Conservation (phyloP, 1,140 invertebrate species). For the Diachasmimorpha longicaudata region DNA sequence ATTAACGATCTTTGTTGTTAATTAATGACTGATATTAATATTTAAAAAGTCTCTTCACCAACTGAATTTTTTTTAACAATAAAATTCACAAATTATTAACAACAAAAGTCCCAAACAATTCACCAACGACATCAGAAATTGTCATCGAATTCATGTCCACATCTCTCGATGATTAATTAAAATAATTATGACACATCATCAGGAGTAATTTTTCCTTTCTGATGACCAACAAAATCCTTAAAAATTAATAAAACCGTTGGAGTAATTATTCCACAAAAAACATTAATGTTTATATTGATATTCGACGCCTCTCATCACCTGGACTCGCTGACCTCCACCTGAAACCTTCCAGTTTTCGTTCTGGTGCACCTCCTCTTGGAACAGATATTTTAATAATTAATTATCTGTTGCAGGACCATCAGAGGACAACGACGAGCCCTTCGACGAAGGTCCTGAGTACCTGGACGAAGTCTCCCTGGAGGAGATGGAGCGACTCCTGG, state of each 20-base stretch:
- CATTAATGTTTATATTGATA: too few species aligned
- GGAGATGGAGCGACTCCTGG: background rate
- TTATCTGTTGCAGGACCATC: slow-evolving; percentile 22
- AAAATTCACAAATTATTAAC: too few species aligned
- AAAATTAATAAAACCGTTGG: background rate
- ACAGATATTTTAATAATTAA: slow-evolving; percentile 17
- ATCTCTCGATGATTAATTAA: background rate
- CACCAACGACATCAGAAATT: slow-evolving; percentile 6
- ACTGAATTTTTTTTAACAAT: too few species aligned
- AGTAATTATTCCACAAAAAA: too few species aligned
- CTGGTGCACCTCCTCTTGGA: background rate
- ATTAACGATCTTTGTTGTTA: too few species aligned
- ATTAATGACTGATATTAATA: too few species aligned
- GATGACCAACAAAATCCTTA: too few species aligned
- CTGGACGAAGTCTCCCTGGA: slow-evolving; percentile 12
- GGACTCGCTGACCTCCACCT: background rate
- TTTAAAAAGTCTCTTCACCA: too few species aligned
- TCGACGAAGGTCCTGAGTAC: slow-evolving; percentile 1
- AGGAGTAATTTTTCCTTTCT: too few species aligned
- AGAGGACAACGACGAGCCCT: background rate
- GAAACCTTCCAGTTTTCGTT: background rate
- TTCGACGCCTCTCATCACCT: background rate
- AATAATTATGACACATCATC: too few species aligned
- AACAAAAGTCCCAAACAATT: too few species aligned
- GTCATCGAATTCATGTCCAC: background rate